These are phyloP conservation scores for Andricus curvator DNA, from an alignment of 2,888 invertebrate genomes.

Conservation along the genomic window DNA sequence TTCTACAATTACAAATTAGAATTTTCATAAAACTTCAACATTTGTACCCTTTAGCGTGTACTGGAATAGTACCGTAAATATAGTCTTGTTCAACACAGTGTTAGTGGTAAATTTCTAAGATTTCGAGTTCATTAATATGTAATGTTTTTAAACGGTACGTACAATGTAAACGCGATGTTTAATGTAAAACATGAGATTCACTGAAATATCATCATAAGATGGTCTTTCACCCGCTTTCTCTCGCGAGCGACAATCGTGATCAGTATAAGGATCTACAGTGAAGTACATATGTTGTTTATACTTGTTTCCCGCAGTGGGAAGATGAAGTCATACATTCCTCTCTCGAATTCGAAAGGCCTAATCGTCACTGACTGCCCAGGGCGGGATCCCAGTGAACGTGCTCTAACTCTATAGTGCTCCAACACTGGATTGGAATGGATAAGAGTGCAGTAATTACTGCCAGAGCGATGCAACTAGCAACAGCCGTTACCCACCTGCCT, in stretches of 20 bases:
- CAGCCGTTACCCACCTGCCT: constrained; percentile 67
- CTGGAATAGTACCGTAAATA: not conserved
- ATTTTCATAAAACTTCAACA: too few species aligned
- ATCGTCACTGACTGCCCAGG: constrained; percentile 30
- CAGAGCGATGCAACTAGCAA: constrained; percentile 64
- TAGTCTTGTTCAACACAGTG: too few species aligned
- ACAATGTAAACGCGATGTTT: not conserved
- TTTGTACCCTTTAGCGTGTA: not conserved
- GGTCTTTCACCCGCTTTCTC: constrained; percentile 34
- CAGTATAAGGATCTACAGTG: constrained; percentile 19
- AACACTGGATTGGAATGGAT: constrained; percentile 50
- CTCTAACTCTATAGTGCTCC: constrained; percentile 13
- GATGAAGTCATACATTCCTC: constrained; percentile 38
- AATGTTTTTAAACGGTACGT: not conserved
- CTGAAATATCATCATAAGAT: constrained; percentile 20
- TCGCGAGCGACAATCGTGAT: constrained; percentile 32
- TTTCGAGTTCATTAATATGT: not conserved
- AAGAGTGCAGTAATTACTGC: constrained; percentile 64
- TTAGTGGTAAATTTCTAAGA: not conserved
- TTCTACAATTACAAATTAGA: too few species aligned
- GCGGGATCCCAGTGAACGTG: constrained; percentile 22
- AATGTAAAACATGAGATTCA: constrained; percentile 34
- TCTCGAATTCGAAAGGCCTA: constrained; percentile 38
- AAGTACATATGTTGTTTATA: constrained; percentile 23
- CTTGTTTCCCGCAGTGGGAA: constrained; percentile 8